Evolutionary conservation across 1,140 invertebrate genomes (phyloP).

Genomic region (Brachionus manjavacas): DNA sequence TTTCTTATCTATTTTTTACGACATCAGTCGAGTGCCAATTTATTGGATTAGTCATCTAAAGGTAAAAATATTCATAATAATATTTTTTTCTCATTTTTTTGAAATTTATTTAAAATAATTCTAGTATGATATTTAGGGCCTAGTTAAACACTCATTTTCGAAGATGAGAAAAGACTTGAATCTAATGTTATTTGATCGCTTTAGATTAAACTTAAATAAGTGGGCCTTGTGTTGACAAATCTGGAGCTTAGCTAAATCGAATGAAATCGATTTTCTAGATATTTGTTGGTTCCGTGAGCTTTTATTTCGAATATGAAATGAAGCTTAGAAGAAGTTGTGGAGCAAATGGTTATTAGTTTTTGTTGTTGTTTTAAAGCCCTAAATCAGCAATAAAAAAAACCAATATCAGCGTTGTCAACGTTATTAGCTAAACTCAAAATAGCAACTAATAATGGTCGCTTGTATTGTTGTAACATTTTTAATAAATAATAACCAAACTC

Average conservation of each 20-base stretch:
- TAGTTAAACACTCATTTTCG: neutral
- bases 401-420: neutral
- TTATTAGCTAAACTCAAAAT: neutral
- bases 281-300: neutral
- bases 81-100: neutral
- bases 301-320: neutral
- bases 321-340: neutral
- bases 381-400: neutral
- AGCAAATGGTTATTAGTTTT: conserved; percentile 4
- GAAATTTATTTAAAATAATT: conserved; percentile 8
- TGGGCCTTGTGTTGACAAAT: neutral
- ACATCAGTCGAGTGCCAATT: neutral
- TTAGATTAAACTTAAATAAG: neutral
- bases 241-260: neutral
- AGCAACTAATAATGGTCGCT: neutral
- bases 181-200: neutral
- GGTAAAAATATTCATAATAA: neutral
- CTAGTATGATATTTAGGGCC: neutral
- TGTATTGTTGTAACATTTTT: neutral
- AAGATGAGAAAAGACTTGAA: neutral
- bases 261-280: neutral
- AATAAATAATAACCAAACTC: neutral
- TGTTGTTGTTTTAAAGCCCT: neutral
- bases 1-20: conserved; percentile 4
- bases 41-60: neutral